phyloP scores from a whole-genome alignment of 2,113 vertebrate genomes.

The Lagopus muta region DNA sequence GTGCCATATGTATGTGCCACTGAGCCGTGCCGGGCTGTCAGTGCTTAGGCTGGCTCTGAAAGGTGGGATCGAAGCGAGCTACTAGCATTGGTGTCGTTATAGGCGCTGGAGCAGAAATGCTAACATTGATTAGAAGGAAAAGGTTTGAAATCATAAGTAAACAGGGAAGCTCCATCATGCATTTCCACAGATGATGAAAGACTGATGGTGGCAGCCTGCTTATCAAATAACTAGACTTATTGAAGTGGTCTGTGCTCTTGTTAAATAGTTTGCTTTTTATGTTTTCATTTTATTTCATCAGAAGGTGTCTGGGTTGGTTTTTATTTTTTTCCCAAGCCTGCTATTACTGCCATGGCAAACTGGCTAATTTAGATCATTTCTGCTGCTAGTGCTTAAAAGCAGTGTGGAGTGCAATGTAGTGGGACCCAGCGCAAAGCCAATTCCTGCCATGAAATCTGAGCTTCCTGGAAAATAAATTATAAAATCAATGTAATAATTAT shows the following conservation, averaged over 20 bases:
- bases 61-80: neutral
- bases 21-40: neutral
- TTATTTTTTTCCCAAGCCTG: neutral
- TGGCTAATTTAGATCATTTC: conserved; percentile 46
- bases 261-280: conserved; percentile 48
- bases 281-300: conserved; percentile 48
- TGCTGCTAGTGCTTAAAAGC: conserved; percentile 25
- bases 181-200: conserved; percentile 41
- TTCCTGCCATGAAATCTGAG: conserved; percentile 3
- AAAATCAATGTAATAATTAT: conserved; percentile 46
- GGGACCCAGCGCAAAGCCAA: neutral
- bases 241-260: conserved; percentile 41
- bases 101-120: conserved; percentile 36
- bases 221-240: conserved; percentile 70
- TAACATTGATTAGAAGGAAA: conserved; percentile 15
- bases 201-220: conserved; percentile 30
- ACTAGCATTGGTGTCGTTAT: neutral
- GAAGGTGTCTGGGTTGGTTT: neutral
- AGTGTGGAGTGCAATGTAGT: neutral
- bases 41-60: neutral
- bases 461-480: conserved; percentile 52
- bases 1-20: neutral
- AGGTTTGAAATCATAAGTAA: conserved; percentile 44
- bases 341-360: neutral
- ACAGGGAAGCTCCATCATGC: conserved; percentile 8